A percentile compares a stretch with the other conserved stretches of the same genome.
Evolutionary conservation across 2,888 invertebrate genomes (phyloP).

Genomic region (Desoria tigrina): DNA sequence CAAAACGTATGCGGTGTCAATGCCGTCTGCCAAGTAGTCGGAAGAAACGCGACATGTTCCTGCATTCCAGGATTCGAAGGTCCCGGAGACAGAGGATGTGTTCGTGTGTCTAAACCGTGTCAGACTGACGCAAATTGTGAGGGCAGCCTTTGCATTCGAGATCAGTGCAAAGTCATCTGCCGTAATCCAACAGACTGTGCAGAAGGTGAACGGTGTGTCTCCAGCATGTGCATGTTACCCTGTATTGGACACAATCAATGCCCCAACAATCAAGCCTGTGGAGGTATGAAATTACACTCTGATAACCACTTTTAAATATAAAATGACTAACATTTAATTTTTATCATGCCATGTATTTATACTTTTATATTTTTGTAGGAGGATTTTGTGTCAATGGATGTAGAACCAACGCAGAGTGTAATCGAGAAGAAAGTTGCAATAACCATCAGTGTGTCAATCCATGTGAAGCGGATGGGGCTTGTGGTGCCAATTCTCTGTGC

Average conservation of each 20-base stretch:
- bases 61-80: slow-evolving; percentile 76
- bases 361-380: too few species aligned
- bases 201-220: slow-evolving; percentile 73
- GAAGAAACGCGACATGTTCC: slow-evolving; percentile 68
- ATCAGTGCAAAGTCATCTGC: slow-evolving; percentile 81
- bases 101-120: slow-evolving; percentile 69
- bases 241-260: slow-evolving; percentile 82
- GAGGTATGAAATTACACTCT: too few species aligned
- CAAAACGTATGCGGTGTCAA: slow-evolving; percentile 79
- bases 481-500: slow-evolving; percentile 76
- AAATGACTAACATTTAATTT: too few species aligned
- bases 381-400: slow-evolving; percentile 82
- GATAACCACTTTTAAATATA: too few species aligned
- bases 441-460: slow-evolving; percentile 82
- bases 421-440: slow-evolving; percentile 71
- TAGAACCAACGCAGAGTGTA: slow-evolving; percentile 67
- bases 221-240: slow-evolving; percentile 76
- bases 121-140: slow-evolving; percentile 72
- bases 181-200: slow-evolving; percentile 76
- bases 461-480: slow-evolving; percentile 71
- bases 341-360: too few species aligned
- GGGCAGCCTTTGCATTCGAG: slow-evolving; percentile 75
- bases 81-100: slow-evolving; percentile 69
- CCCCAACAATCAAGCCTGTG: slow-evolving; percentile 75
- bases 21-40: slow-evolving; percentile 73